Evolutionary conservation across 2,888 invertebrate species (phyloP), one percentile per base, ranked within the genome.

Genomic region (Cylindroiulus punctatus): DNA sequence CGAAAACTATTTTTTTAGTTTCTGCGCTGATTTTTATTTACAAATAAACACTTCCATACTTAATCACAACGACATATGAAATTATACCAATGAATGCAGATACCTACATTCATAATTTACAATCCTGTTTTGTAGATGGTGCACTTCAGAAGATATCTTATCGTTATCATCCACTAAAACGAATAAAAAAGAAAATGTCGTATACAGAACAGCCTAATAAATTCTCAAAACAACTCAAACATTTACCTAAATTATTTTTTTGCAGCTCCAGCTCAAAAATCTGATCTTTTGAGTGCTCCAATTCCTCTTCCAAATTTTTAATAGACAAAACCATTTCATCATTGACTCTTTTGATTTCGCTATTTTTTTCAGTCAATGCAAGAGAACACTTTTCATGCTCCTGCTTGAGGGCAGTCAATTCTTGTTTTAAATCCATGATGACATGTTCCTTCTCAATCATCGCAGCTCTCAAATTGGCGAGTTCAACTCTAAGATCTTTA

Each of bases 331-430:
- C 22, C 44, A 85, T 36, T 81, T 85, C 85, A 22, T 81, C 42
- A 30, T 65, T 85, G 10, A 65, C n/a, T 40, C 12, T 14, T 32
- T 40, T 36, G 8, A 85, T 42, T 22, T 85, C 65, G 14, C 12
- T 40, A 22, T 85, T 19, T 44, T 85, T 85, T 14, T 40, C 85
- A 22, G 1, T 36, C 19, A 85, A 44, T 26, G 30, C 12, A 10
- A 22, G 65, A 81, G 22, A 30, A 65, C 36, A 42, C 40, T 85
- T 40, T 2, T 85, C 85, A 36, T 76, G 81, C n/a, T 85, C 76
- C 14, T 44, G 36, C 14, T 30, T 65, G 40, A 85, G 8, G 0
- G 36, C n/a, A 12, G 22, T 19, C 26, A 85, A 65, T 36, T 85
- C 85, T 65, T 65, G 36, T 14, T 76, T 65, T 30, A 85, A 44